Evolutionary conservation across 1,140 invertebrate genomes (phyloP), one percentile per base, ranked within the genome.

Genomic region (Caenorhabditis briggsae): DNA sequence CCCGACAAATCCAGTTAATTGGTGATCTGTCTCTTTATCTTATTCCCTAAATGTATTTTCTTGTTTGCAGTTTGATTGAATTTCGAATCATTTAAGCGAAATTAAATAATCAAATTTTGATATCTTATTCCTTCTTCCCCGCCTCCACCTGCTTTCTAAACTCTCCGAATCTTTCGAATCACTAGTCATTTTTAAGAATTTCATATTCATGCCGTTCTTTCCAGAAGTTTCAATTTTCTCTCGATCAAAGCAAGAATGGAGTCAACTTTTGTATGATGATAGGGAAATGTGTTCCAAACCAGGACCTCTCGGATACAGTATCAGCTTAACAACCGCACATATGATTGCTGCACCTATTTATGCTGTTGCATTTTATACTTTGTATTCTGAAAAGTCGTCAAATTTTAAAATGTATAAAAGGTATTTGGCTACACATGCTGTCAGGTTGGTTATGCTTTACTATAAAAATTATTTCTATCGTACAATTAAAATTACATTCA

Each of bases 161-260:
- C 56, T 58, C 56, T 58, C 56, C 16, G 50, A 53, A 53, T 53
- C n/a, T 20, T 58, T 8, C 2, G 50, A 53, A 53, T 53, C 50
- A 16, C 9, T 53, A 53, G 16, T 53, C 16, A 14, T 16, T 16
- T 14, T 53, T 53, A 14, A 16, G 16, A 8, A n/a, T n/a, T 58
- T 18, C n/a, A 3, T 20, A n/a, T 58, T 58, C 56, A 58, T 58
- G 56, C 56, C 56, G 56, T 58, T 58, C 56, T 58, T 58, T 58
- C 56, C 56, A 58, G 56, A 58, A 14, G 20, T 58, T 58, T 58
- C 56, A 20, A 58, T 58, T 20, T 58, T 58, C 56, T 58, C 56
- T 0, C 11, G 56, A 58, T n/a, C 56, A 20, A n/a, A 18, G 20
- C 8, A 58, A n/a, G 56, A 58, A 58, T 58, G 56, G 56, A 58